phyloP scores from a whole-genome alignment of 2,113 vertebrate genomes.

The Chamaea fasciata region DNA sequence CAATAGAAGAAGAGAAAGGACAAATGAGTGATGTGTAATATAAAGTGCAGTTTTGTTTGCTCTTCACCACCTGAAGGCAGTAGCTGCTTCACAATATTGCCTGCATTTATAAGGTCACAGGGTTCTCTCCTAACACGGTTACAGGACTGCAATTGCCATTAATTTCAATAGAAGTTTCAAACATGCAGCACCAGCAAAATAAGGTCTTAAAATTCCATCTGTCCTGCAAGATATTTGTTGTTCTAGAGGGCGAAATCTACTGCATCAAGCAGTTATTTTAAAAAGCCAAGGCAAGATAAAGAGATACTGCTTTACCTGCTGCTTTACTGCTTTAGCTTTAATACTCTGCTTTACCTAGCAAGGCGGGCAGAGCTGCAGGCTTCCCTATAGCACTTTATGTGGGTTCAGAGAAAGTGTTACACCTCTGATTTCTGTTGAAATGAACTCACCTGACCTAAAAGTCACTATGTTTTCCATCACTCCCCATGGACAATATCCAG shows the following conservation, averaged over 20 bases:
- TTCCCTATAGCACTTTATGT: fast-evolving
- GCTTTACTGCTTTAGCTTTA: neutral
- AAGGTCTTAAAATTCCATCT: slow-evolving; percentile 47
- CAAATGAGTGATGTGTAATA: slow-evolving; percentile 24
- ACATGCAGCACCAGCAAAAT: slow-evolving; percentile 54
- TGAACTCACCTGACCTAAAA: neutral
- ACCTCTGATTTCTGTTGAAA: neutral
- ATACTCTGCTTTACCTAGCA: neutral
- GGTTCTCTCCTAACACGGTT: slow-evolving; percentile 21
- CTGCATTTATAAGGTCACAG: slow-evolving; percentile 42
- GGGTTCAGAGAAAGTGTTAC: neutral
- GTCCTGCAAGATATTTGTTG: slow-evolving; percentile 31
- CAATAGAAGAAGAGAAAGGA: slow-evolving; percentile 16
- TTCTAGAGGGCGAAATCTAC: neutral
- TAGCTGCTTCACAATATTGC: slow-evolving; percentile 18
- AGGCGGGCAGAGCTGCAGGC: neutral
- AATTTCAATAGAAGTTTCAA: slow-evolving; percentile 43
- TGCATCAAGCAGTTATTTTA: neutral
- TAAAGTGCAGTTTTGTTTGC: slow-evolving; percentile 43
- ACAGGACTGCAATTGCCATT: slow-evolving; percentile 5
- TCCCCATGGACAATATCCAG: neutral
- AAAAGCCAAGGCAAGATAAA: neutral
- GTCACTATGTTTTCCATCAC: fast-evolving
- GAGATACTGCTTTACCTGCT: neutral
- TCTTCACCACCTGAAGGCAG: slow-evolving; percentile 48